A percentile compares a stretch with the other conserved stretches of the same genome.
phyloP scores from a whole-genome alignment of 2,113 vertebrate genomes.

The Dasyprocta punctata region DNA sequence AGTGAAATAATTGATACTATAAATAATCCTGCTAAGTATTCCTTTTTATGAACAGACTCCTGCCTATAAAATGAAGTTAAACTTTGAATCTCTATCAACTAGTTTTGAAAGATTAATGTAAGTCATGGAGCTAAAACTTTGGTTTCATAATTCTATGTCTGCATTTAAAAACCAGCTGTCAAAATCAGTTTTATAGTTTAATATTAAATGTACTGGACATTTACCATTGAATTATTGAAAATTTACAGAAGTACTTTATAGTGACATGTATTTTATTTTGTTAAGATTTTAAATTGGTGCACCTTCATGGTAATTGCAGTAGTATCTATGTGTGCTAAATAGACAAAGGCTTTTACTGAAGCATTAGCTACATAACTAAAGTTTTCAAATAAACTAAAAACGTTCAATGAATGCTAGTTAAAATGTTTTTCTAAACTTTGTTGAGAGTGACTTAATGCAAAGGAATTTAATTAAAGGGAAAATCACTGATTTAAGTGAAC shows the following conservation, averaged over 20 bases:
- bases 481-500: slow-evolving; percentile 25
- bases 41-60: background rate
- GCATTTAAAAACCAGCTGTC: slow-evolving; percentile 15
- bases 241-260: slow-evolving; percentile 20
- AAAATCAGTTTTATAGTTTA: slow-evolving; percentile 14
- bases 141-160: background rate
- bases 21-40: slow-evolving; percentile 6
- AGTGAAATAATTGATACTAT: slow-evolving; percentile 32
- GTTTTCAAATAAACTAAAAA: slow-evolving; percentile 8
- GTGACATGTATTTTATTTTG: background rate
- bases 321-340: background rate
- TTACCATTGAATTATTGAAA: slow-evolving; percentile 22
- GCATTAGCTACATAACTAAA: background rate
- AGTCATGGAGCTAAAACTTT: background rate
- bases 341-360: background rate
- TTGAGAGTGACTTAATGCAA: slow-evolving; percentile 16
- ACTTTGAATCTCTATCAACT: background rate
- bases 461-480: slow-evolving; percentile 2
- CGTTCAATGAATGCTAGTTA: slow-evolving; percentile 37
- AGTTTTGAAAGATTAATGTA: slow-evolving; percentile 32
- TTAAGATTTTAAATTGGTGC: background rate
- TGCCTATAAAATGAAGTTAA: slow-evolving; percentile 35
- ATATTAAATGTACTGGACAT: background rate
- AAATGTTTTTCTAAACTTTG: slow-evolving; percentile 19
- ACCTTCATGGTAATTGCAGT: background rate